Conservation (phyloP, 2,797 vertebrate species). For the Tokudaia muenninki region DNA sequence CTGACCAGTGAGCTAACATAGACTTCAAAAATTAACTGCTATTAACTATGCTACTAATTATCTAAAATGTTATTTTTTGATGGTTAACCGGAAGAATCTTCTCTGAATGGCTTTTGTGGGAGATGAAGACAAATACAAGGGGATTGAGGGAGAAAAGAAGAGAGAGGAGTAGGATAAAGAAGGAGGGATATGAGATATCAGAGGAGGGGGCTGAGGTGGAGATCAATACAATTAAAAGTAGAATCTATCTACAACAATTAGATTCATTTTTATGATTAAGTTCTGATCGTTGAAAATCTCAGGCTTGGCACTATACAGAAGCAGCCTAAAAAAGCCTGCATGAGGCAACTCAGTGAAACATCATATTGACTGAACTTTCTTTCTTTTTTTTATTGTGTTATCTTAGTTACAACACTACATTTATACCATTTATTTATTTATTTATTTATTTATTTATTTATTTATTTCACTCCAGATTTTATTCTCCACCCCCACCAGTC, state of each 20-base stretch:
- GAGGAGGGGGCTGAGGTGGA: background rate
- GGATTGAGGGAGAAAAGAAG: background rate
- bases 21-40: background rate
- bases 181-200: background rate
- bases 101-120: background rate
- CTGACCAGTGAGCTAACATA: background rate
- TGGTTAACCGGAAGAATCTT: conserved; percentile 3
- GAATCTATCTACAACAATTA: background rate
- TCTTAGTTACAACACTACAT: too few species aligned
- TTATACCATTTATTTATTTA: too few species aligned
- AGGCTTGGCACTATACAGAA: conserved; percentile 25
- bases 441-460: too few species aligned
- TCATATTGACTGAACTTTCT: background rate
- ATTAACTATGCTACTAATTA: background rate
- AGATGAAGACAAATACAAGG: background rate
- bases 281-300: conserved; percentile 68
- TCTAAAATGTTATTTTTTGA: conserved; percentile 65
- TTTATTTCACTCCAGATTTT: too few species aligned
- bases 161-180: background rate
- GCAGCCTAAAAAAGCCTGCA: background rate
- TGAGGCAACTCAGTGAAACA: background rate
- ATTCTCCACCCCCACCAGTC: too few species aligned
- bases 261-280: background rate
- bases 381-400: too few species aligned
- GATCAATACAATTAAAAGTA: conserved; percentile 30